Base-by-base conservation (phyloP, 2,113 vertebrate species). In the Takifugu bimaculatus region DNA sequence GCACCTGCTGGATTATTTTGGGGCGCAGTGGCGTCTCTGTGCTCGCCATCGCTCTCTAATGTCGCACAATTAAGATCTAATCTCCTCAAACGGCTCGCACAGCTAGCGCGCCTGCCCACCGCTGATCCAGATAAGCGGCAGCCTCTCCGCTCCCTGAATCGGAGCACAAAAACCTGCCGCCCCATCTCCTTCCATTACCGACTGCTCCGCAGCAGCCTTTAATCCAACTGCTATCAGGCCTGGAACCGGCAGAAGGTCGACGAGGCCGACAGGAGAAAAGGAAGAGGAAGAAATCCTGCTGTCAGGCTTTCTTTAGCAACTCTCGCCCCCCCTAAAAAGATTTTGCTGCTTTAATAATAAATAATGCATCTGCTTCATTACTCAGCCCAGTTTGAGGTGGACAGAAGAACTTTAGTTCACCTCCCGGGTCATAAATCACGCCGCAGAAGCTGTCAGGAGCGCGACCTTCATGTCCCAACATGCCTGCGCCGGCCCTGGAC, bases 321-420 rank as follows among this genome's bases (percentile, higher is more conserved):
- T 5, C 29, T 32, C 29, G 29, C 29, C 6, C 29, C 4, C 32
- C 20, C 20, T 20, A 20, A 4, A 35, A 35, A 35, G 57, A 43
- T 65, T 63, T 73, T 53, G 65, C 60, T 54, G 65, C 80, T 81
- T 68, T 75, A 83, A 70, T 79, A 85, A 87, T 86, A 84, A 88
- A 89, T 88, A 88, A 88, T 86, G 77, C 81, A 88, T 83, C 70
- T 80, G 79, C 70, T 81, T 85, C 85, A 86, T 85, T 82, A 85
- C 83, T 78, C 83, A 80, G 77, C 71, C 80, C 81, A 70, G 59
- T 79, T 54, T 4, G 52, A 79, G 77, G 67, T 82, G 80, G 79
- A 83, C 77, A 2, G 64, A 76, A 66, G 70, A 84, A 78, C 80
- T 81, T 75, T 65, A 64, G 65, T 75, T 81, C 84, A 79, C 83